Evolutionary conservation across 2,113 vertebrate genomes (phyloP).

Genomic region (Herpetotheres cachinnans): DNA sequence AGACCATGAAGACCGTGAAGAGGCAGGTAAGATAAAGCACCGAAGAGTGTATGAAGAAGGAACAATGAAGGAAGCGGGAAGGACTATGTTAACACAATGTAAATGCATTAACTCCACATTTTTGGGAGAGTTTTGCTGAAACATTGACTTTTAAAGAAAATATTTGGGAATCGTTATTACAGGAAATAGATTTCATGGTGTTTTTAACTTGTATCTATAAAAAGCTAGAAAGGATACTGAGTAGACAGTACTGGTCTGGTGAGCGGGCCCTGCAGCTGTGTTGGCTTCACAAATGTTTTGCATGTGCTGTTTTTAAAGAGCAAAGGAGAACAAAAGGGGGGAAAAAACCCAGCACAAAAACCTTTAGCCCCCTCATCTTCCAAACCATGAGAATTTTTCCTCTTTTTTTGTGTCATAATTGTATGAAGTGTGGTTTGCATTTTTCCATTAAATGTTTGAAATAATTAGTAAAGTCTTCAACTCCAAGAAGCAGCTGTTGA

Average conservation of each 20-base stretch:
- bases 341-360: not conserved
- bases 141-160: conserved; percentile 49
- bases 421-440: conserved; percentile 6
- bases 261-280: conserved; percentile 70
- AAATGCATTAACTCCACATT: not conserved
- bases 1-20: accelerated
- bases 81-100: not conserved
- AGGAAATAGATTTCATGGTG: conserved; percentile 69
- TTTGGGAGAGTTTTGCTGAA: conserved; percentile 28
- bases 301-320: conserved; percentile 66
- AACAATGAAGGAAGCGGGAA: not conserved
- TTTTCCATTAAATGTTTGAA: conserved; percentile 59
- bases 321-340: conserved; percentile 35
- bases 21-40: not conserved
- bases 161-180: conserved; percentile 64
- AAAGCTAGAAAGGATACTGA: conserved; percentile 66
- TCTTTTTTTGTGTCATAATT: conserved; percentile 18
- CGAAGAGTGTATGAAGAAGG: not conserved
- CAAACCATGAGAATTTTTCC: conserved; percentile 27
- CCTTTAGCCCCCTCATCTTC: not conserved
- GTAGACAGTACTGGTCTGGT: conserved; percentile 55
- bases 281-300: conserved; percentile 66
- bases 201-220: conserved; percentile 67
- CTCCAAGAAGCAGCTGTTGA: conserved; percentile 56
- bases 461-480: conserved; percentile 52